Conservation (phyloP, 2,888 invertebrate genomes). For the Rhopalosiphum nymphaeae region DNA sequence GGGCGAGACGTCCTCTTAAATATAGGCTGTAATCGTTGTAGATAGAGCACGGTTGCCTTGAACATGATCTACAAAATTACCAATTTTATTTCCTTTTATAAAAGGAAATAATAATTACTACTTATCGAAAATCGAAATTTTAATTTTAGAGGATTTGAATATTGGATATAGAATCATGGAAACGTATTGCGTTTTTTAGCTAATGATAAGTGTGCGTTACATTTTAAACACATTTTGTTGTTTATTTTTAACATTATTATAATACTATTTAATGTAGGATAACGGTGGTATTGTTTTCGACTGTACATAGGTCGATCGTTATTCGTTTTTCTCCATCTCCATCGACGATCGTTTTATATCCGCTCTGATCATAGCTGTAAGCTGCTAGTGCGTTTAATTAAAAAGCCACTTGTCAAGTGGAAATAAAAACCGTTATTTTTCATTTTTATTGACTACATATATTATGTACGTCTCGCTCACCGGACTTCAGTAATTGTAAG, state of each 20-base stretch:
- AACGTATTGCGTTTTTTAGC: not conserved
- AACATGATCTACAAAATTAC: not conserved
- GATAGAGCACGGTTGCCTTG: not conserved
- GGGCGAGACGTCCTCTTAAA: not conserved
- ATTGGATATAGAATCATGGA: not conserved
- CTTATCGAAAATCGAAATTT: not conserved
- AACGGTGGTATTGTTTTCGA: not conserved
- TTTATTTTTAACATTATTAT: not conserved
- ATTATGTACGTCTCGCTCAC: not conserved
- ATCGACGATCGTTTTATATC: not conserved
- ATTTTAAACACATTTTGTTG: not conserved
- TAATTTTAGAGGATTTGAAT: not conserved
- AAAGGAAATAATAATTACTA: not conserved
- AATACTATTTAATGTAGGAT: not conserved
- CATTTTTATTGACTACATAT: conserved; percentile 24
- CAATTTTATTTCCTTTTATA: not conserved
- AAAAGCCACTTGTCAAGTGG: conserved; percentile 4
- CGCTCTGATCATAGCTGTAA: not conserved
- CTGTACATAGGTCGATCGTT: not conserved
- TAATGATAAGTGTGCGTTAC: not conserved
- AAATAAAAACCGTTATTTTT: conserved; percentile 26
- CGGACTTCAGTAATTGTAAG: not conserved
- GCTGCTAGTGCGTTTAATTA: conserved; percentile 25
- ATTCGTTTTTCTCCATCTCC: not conserved
- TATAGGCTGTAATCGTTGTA: not conserved